phyloP scores from a whole-genome alignment of 2,888 invertebrate species.

The Schizaphis graminum region DNA sequence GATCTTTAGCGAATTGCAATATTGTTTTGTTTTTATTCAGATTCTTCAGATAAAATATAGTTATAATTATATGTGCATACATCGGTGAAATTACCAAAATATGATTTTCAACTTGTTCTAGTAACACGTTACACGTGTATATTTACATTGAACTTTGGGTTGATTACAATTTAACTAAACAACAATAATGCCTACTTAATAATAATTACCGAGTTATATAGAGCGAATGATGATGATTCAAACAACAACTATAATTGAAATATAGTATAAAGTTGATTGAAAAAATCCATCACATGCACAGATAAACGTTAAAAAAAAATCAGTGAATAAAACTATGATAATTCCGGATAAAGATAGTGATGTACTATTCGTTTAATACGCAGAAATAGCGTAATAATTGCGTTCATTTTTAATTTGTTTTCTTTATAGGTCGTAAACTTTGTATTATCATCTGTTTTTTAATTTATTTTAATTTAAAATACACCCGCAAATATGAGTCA shows the following conservation, averaged over 20 bases:
- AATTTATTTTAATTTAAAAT: background rate
- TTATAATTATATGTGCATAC: background rate
- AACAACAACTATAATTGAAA: background rate
- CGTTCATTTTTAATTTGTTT: background rate
- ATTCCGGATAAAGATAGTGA: background rate
- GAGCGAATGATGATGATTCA: background rate
- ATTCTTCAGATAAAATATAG: background rate
- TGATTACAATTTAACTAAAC: background rate
- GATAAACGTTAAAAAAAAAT: background rate
- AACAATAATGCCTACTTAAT: background rate
- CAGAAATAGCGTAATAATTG: background rate
- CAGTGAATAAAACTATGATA: background rate
- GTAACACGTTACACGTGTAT: background rate
- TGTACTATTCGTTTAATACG: background rate
- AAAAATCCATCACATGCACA: background rate
- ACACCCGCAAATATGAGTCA: background rate
- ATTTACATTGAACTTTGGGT: background rate
- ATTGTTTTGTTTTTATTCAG: slow-evolving; percentile 24
- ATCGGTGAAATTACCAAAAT: background rate
- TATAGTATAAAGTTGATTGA: background rate
- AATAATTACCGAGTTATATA: background rate
- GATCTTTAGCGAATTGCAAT: background rate
- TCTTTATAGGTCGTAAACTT: background rate
- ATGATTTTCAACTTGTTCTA: background rate
- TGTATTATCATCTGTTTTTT: background rate